Evolutionary conservation across 1,140 invertebrate species (phyloP), one percentile per base, ranked within the genome.

Genomic region (Idris sp.): DNA sequence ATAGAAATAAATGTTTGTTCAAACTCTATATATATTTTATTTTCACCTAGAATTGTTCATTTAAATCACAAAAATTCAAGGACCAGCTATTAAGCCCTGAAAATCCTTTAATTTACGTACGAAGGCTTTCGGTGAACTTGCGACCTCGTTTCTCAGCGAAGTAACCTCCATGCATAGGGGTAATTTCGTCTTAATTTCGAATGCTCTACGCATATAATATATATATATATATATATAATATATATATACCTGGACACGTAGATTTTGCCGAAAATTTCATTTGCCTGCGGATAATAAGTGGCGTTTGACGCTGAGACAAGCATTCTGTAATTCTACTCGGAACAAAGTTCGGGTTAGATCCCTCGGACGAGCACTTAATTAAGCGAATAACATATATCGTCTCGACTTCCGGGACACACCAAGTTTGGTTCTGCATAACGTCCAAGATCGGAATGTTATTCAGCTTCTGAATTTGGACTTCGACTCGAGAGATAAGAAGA

Each of bases 341-440:
- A 62, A 72, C 67, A 76, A 82, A 82, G 81, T 82, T 81, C 79
- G 64, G 58, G 65, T 64, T 76, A 73, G 67, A 64, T 74, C 56
- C 46, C 76, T 75, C 73, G 80, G 78, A 83, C 81, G 77, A 83
- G 79, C 77, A 80, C 82, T 86, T 84, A 84, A 86, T 86, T 86
- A 86, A 84, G 79, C 76, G 78, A 81, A 84, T 83, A 86, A 83
- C 80, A 80, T 84, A 84, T 85, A 81, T 83, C 80, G 79, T 76
- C 22, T 61, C 79, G 80, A 81, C 82, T 68, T 58, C 64, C 64
- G 53, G 43, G n/a, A n/a, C 9, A 71, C 18, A 54, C 48, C 19
- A 71, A 71, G 41, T 71, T 71, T 33, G 49, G 40, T 56, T 54
- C 48, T 46, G 67, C 67, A 54, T 62, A 54, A 59, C 38, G 49